Percentiles rank a stretch among this genome's conserved stretches.
Evolutionary conservation across 2,113 vertebrate species (phyloP).

Genomic region (Arenaria interpres): DNA sequence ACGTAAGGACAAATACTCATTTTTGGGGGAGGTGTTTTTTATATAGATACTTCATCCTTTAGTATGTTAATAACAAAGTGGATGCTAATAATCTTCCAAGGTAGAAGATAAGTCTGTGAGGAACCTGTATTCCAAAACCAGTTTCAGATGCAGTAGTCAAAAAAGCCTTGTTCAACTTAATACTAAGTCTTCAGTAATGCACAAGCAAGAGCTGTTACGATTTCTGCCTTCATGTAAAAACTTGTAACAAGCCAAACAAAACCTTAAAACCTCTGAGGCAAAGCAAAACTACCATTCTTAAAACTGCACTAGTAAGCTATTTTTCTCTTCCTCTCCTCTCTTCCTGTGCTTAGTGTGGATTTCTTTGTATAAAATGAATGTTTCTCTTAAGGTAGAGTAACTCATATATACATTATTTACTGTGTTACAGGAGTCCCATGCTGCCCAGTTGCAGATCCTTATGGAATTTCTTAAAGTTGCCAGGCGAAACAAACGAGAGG

Average conservation of each 20-base stretch:
- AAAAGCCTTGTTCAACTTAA: neutral
- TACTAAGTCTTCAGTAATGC: neutral
- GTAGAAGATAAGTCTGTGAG: neutral
- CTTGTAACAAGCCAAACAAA: neutral
- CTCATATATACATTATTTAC: neutral
- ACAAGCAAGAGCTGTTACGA: neutral
- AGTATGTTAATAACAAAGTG: neutral
- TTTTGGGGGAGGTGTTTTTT: neutral
- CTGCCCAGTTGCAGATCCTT: slow-evolving; percentile 95
- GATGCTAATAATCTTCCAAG: neutral
- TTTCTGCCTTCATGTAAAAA: neutral
- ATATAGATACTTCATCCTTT: neutral
- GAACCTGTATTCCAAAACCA: neutral
- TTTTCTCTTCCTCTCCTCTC: neutral
- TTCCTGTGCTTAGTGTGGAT: neutral
- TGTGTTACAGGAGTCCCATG: slow-evolving; percentile 91
- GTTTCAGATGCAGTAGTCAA: neutral
- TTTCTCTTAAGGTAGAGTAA: neutral
- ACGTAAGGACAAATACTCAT: neutral
- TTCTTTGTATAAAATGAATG: neutral
- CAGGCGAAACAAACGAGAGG: slow-evolving; percentile 97
- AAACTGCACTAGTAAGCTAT: neutral
- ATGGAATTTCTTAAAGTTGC: slow-evolving; percentile 99
- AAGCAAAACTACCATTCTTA: neutral
- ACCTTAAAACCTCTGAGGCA: neutral